Conservation (phyloP, 2,888 invertebrate species). For the Epistrophella euchroma region DNA sequence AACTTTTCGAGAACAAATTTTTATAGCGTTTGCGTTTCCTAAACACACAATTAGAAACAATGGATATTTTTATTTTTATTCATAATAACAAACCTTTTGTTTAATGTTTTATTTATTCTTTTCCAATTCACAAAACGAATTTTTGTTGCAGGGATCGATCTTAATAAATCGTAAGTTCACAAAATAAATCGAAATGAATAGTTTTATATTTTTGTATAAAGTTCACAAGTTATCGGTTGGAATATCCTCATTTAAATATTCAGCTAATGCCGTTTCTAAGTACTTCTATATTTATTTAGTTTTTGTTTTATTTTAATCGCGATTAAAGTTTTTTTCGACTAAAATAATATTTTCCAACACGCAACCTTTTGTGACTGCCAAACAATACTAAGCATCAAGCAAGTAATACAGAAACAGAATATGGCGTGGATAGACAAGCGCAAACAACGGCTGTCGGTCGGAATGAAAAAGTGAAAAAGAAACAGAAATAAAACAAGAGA, state of each 20-base stretch:
- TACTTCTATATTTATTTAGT: conserved; percentile 27
- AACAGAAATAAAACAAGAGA: conserved; percentile 53
- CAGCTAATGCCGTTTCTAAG: conserved; percentile 35
- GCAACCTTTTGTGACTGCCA: conserved; percentile 64
- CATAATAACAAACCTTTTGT: conserved; percentile 64
- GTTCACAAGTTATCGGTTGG: conserved; percentile 26
- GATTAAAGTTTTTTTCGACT: conserved; percentile 19
- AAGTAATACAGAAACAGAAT: conserved; percentile 41
- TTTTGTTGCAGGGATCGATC: not conserved
- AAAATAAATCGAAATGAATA: not conserved
- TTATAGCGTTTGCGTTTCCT: conserved; percentile 39
- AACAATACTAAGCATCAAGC: conserved; percentile 67
- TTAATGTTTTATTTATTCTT: conserved; percentile 17
- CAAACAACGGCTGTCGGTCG: conserved; percentile 48
- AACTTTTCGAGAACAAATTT: conserved; percentile 57
- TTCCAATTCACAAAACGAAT: conserved; percentile 13
- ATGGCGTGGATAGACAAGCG: conserved; percentile 61
- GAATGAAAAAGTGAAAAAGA: conserved; percentile 37
- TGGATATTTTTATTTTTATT: not conserved
- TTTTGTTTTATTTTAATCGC: conserved; percentile 30
- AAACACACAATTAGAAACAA: conserved; percentile 32
- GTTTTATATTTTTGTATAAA: conserved; percentile 14
- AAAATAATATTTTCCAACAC: conserved; percentile 52
- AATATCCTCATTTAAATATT: conserved; percentile 19
- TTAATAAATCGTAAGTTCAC: conserved; percentile 11